Conservation (phyloP, 2,113 vertebrate species). For the Gasterosteus aculeatus region DNA sequence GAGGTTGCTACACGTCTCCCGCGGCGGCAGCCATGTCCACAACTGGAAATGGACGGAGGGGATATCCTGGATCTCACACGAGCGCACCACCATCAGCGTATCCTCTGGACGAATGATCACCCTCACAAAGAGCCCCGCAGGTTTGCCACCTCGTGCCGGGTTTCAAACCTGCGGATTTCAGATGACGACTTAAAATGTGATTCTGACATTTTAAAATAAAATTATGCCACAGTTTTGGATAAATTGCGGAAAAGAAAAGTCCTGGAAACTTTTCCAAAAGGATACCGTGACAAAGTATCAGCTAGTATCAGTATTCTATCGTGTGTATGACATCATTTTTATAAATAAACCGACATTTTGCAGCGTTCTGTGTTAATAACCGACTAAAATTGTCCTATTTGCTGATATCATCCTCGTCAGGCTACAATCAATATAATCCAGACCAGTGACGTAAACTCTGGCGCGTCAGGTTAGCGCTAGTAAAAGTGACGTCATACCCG, state of each 20-base stretch:
- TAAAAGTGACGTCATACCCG: slow-evolving; percentile 63
- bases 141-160: not conserved
- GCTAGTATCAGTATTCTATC: not conserved
- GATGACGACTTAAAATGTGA: not conserved
- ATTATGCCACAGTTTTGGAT: not conserved
- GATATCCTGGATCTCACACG: slow-evolving; percentile 38
- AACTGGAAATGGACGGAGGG: slow-evolving; percentile 54
- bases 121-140: not conserved
- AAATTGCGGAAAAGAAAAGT: not conserved
- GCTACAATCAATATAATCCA: slow-evolving; percentile 2
- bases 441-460: slow-evolving; percentile 29
- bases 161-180: slow-evolving; percentile 5
- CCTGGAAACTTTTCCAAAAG: slow-evolving; percentile 1
- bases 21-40: slow-evolving; percentile 70
- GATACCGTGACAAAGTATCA: not conserved
- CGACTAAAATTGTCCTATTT: not conserved
- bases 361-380: not conserved
- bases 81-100: slow-evolving; percentile 44
- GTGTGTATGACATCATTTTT: not conserved
- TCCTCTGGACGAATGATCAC: slow-evolving; percentile 24
- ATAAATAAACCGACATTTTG: not conserved
- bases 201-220: not conserved
- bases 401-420: slow-evolving; percentile 6
- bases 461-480: slow-evolving; percentile 16
- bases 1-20: slow-evolving; percentile 70